phyloP scores from a whole-genome alignment of 1,140 invertebrate genomes.

The Catajapyx aquilonaris region DNA sequence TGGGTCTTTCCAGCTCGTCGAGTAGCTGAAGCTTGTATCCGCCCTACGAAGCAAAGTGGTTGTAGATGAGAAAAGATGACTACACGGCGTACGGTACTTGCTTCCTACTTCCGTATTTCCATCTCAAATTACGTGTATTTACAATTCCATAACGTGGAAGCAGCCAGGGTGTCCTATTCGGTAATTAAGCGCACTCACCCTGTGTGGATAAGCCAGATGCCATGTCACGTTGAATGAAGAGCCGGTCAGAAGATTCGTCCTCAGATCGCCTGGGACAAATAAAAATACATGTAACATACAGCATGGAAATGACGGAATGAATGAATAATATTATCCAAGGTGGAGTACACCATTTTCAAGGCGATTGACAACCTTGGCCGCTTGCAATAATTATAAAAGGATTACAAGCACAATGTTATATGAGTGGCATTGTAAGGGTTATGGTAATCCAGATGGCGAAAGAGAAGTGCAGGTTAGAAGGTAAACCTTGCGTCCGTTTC shows the following conservation, averaged over 20 bases:
- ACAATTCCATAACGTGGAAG: conserved; percentile 2
- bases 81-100: background rate
- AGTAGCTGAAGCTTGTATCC: conserved; percentile 67
- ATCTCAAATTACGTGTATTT: background rate
- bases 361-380: no score
- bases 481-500: no score
- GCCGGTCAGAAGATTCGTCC: conserved; percentile 59
- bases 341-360: no score
- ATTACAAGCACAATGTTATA: no score
- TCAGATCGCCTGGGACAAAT: conserved; percentile 43
- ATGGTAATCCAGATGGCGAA: no score
- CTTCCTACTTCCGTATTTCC: conserved; percentile 1
- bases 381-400: no score
- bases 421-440: no score
- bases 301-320: no score
- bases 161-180: conserved; percentile 1
- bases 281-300: background rate
- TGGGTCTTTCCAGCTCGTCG: conserved; percentile 52
- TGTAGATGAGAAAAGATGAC: background rate
- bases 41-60: conserved; percentile 32
- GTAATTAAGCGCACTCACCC: conserved; percentile 36
- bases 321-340: no score
- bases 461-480: no score
- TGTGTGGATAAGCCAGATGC: conserved; percentile 82
- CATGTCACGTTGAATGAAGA: conserved; percentile 75